Conservation (phyloP, 1,140 invertebrate species). For the Metaphire vulgaris region DNA sequence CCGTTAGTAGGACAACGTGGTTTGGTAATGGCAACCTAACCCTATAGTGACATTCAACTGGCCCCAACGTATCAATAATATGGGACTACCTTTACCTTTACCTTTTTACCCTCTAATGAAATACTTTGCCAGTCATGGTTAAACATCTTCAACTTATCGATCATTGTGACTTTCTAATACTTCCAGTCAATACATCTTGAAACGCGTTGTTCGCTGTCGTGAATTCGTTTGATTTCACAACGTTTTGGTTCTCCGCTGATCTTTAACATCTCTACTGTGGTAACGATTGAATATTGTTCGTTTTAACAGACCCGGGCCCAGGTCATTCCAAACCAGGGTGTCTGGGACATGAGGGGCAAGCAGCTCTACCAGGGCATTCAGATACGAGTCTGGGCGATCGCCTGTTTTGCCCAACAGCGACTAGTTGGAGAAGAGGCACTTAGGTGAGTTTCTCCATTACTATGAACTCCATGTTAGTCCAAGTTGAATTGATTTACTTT, state of each 20-base stretch:
- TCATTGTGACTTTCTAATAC: not conserved
- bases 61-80: too few species aligned
- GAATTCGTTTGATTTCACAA: not conserved
- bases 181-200: not conserved
- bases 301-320: conserved; percentile 58
- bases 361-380: conserved; percentile 99
- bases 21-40: too few species aligned
- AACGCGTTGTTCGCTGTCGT: not conserved
- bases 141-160: not conserved
- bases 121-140: too few species aligned
- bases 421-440: conserved; percentile 94
- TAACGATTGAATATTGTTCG: too few species aligned
- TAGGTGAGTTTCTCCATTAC: conserved; percentile 60
- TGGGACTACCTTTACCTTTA: too few species aligned
- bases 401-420: conserved; percentile 96
- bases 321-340: conserved; percentile 94
- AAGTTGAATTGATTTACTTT: not conserved
- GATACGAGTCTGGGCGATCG: conserved; percentile 98
- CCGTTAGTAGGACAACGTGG: too few species aligned
- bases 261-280: too few species aligned
- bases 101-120: too few species aligned
- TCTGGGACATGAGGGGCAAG: conserved; percentile 99
- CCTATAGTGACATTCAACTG: too few species aligned
- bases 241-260: too few species aligned
- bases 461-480: not conserved